Percentiles rank a stretch among this genome's conserved stretches.
These are phyloP conservation scores for Tachina lurida DNA, from an alignment of 2,888 invertebrate genomes.

Conservation along the genomic window DNA sequence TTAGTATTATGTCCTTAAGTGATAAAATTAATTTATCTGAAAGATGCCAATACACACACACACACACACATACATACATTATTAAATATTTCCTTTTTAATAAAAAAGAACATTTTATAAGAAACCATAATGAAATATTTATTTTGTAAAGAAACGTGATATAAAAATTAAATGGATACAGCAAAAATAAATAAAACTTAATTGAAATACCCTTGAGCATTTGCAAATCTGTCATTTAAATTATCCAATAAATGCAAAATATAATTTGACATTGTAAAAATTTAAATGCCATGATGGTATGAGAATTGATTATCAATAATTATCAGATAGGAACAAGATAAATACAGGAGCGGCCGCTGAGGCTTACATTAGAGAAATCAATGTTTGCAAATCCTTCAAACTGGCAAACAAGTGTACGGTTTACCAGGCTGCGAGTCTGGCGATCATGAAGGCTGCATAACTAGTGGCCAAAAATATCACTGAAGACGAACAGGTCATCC, in stretches of 20 bases:
- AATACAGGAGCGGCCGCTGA: too few species aligned
- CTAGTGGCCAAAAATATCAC: too few species aligned
- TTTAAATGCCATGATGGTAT: not conserved
- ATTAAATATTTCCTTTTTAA: not conserved
- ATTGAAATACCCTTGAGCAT: constrained; percentile 53
- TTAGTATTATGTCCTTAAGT: too few species aligned
- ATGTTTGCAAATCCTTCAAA: too few species aligned
- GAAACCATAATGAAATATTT: constrained; percentile 10
- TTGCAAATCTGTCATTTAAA: constrained; percentile 13
- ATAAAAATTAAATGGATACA: not conserved
- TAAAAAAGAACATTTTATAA: not conserved
- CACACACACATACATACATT: not conserved
- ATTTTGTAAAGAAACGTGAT: constrained; percentile 25
- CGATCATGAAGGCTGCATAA: too few species aligned
- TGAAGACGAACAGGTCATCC: too few species aligned
- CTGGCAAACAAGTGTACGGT: too few species aligned
- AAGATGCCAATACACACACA: not conserved
- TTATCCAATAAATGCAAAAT: constrained; percentile 2
- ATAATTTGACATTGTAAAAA: not conserved
- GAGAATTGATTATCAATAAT: not conserved
- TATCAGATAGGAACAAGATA: too few species aligned
- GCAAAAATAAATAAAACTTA: constrained; percentile 31
- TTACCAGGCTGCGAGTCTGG: too few species aligned
- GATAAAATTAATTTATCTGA: not conserved
- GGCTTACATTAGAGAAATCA: too few species aligned